Evolutionary conservation across 2,888 invertebrate species (phyloP), one percentile per base, ranked within the genome.

Genomic region (Pegoplata infirma): DNA sequence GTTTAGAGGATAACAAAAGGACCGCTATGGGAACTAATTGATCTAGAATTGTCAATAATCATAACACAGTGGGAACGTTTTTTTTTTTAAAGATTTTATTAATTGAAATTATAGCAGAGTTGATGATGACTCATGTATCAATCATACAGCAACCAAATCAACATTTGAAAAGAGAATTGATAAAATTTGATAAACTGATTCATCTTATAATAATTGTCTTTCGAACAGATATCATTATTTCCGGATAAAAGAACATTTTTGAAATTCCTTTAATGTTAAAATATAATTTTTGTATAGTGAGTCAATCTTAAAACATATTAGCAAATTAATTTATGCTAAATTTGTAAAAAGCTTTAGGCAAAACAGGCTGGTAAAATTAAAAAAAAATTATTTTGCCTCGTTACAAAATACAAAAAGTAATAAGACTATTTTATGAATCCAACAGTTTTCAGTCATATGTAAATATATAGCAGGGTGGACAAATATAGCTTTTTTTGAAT

Each of bases 61-160:
- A 21, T 47, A 19, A 25, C 44, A 23, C 40, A 51, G 23, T 49
- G 32, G 49, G 12, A 16, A 75, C 8, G 7, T 23, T 55, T n/a
- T n/a, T n/a, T n/a, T n/a, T n/a, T n/a, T 23, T 7, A 46, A 51
- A 21, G 36, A 21, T 23, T 67, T 28, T 36, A 47, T n/a, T 25
- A 58, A 51, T 28, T 14, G 58, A 63, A 40, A 40, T 1, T 40
- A 4, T 40, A 40, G 3, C 28, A n/a, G 32, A 55, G 14, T 12
- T 36, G 3, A 75, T 36, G 3, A 75, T 75, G 75, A 75, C 49
- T 75, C 75, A 75, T 75, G 25, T 49, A 75, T 63, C 61, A 68
- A 63, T 75, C 40, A 67, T 2, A 23, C n/a, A n/a, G n/a, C n/a
- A 19, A 44, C 56, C 32, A 53, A 21, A 72, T 25, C 28, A 59